Conservation (phyloP, 2,888 invertebrate species). For the Oligia strigilis region DNA sequence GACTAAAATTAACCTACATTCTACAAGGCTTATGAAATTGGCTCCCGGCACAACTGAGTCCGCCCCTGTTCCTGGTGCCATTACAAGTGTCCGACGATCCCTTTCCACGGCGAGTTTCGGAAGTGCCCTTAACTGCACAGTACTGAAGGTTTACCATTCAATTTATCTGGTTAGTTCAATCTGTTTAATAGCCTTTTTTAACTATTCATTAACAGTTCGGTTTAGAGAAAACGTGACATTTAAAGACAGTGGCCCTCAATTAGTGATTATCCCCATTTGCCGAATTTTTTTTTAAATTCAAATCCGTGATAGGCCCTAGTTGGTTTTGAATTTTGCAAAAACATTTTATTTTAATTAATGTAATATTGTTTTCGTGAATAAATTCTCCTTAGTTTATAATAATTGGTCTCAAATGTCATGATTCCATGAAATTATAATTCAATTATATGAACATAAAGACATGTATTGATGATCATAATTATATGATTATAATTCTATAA, state of each 20-base stretch:
- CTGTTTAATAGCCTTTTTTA: neutral
- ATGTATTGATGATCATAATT: too few species aligned
- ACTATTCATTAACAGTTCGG: neutral
- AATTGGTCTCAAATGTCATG: too few species aligned
- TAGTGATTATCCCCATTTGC: neutral
- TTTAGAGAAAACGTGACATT: neutral
- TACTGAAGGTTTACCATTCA: conserved; percentile 18
- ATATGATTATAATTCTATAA: too few species aligned
- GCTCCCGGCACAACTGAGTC: neutral
- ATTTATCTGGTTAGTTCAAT: conserved; percentile 15
- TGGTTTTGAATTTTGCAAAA: too few species aligned
- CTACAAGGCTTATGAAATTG: neutral
- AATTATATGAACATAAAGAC: too few species aligned
- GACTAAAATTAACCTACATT: neutral
- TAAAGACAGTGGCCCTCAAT: neutral
- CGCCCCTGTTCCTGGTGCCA: neutral
- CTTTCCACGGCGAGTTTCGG: conserved; percentile 23
- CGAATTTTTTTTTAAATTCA: too few species aligned
- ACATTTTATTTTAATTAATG: too few species aligned
- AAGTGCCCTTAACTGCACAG: conserved; percentile 37
- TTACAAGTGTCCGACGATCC: conserved; percentile 7
- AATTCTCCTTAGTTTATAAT: too few species aligned
- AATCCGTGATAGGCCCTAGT: too few species aligned
- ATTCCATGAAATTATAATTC: too few species aligned
- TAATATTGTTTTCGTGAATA: too few species aligned